These are phyloP conservation scores for Brachyopa scutellaris DNA, from an alignment of 2,888 invertebrate genomes.

Conservation along the genomic window DNA sequence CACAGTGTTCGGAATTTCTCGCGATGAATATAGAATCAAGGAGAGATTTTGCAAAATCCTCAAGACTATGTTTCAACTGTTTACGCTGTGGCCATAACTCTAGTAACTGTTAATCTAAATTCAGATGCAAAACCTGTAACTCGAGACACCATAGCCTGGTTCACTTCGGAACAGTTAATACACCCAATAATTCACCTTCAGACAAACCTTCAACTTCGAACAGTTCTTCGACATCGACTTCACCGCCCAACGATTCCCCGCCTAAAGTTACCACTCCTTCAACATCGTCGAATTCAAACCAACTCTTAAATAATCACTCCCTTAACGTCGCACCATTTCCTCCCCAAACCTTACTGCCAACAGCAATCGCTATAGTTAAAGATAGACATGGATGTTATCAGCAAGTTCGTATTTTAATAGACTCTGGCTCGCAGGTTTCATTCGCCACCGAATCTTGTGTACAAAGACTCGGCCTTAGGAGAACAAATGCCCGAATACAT, in stretches of 20 bases:
- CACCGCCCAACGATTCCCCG: background rate
- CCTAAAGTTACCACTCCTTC: background rate
- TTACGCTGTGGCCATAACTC: background rate
- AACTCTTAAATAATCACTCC: background rate
- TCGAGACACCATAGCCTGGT: constrained; percentile 33
- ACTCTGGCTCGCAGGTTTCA: constrained; percentile 1
- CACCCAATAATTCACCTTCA: background rate
- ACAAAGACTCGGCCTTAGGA: background rate
- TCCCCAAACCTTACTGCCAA: background rate
- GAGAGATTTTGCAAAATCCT: background rate
- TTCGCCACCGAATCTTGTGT: constrained; percentile 7
- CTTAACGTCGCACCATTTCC: background rate
- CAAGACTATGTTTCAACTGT: constrained; percentile 1
- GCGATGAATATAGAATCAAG: background rate
- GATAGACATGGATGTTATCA: background rate
- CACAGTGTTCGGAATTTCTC: constrained; percentile 1
- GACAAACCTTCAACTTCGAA: background rate
- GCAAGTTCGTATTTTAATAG: background rate
- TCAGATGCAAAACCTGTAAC: constrained; percentile 9
- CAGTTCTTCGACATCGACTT: background rate
- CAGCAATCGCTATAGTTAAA: background rate
- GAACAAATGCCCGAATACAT: constrained; percentile 4
- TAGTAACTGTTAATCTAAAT: background rate
- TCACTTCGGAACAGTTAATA: background rate
- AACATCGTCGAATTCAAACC: background rate